Conservation (phyloP, 2,797 vertebrate species). For the Fistularia tabacaria region DNA sequence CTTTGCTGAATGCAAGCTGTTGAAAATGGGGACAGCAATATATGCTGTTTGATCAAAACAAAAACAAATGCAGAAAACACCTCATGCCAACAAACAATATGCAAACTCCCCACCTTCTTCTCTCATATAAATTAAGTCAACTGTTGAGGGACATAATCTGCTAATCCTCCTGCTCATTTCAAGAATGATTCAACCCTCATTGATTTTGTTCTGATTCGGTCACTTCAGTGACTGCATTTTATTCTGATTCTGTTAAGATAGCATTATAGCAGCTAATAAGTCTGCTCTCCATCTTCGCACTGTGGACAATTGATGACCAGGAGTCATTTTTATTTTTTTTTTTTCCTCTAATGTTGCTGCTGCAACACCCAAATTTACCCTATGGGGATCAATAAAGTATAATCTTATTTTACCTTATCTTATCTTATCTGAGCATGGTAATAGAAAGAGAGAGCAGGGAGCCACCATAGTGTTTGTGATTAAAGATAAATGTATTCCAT, state of each 20-base stretch:
- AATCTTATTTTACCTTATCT: no score
- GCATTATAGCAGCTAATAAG: conserved; percentile 39
- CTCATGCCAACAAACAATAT: background rate
- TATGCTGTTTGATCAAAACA: no score
- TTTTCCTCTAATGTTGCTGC: no score
- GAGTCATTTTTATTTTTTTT: no score
- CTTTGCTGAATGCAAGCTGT: background rate
- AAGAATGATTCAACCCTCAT: conserved; percentile 10
- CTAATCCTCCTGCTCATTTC: conserved; percentile 6
- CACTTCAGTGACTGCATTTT: conserved; percentile 14
- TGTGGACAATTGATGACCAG: conserved; percentile 36
- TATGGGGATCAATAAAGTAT: no score
- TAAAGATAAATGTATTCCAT: conserved; percentile 52
- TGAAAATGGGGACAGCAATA: background rate
- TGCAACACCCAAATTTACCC: no score
- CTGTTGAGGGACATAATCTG: conserved; percentile 3
- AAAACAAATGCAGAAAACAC: background rate
- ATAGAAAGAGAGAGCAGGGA: conserved; percentile 47
- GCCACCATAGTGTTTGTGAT: conserved; percentile 40
- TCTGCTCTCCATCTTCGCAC: conserved; percentile 37
- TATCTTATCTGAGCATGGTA: conserved; percentile 42
- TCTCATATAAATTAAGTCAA: no score
- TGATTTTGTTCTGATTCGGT: conserved; percentile 8
- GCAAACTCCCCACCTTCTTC: background rate
- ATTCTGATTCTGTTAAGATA: conserved; percentile 41